Percentiles rank a stretch among this genome's conserved stretches.
These are phyloP conservation scores for Crax fasciolata DNA, from an alignment of 2,797 vertebrate species.

Conservation along the genomic window DNA sequence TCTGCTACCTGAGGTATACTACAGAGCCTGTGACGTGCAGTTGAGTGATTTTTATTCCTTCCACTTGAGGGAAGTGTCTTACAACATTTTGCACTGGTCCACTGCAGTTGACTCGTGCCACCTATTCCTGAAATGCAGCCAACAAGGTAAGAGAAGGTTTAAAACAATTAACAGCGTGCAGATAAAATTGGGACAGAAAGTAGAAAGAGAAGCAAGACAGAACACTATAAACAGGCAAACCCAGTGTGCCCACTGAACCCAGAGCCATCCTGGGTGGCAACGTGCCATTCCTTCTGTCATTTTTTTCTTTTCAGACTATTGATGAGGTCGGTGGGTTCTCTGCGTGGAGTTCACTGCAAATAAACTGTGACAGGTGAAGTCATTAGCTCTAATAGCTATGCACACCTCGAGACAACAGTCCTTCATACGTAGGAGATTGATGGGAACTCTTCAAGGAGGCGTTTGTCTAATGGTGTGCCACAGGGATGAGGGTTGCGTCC, in stretches of 20 bases:
- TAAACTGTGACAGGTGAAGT: conserved; percentile 12
- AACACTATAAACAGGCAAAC: neutral
- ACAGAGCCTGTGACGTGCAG: neutral
- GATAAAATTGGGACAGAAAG: neutral
- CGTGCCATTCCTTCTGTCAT: neutral
- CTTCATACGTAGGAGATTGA: neutral
- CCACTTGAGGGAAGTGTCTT: conserved; percentile 73
- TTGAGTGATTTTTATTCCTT: conserved; percentile 66
- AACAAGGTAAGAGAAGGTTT: neutral
- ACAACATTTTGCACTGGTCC: conserved; percentile 30
- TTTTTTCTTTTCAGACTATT: neutral
- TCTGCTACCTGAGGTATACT: neutral
- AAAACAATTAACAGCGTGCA: neutral
- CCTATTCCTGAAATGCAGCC: conserved; percentile 31
- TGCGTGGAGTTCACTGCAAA: neutral
- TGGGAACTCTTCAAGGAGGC: neutral
- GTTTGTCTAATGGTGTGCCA: neutral
- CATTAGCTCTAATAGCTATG: neutral
- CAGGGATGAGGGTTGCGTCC: neutral
- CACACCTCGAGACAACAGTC: neutral
- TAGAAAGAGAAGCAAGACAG: neutral
- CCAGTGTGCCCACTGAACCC: neutral
- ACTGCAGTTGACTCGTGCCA: conserved; percentile 39
- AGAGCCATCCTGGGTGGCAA: neutral
- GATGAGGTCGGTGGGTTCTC: neutral